A percentile compares a stretch with the other conserved stretches of the same genome.
Evolutionary conservation across 2,888 invertebrate genomes (phyloP).

Genomic region (Drosophila prostipennis): DNA sequence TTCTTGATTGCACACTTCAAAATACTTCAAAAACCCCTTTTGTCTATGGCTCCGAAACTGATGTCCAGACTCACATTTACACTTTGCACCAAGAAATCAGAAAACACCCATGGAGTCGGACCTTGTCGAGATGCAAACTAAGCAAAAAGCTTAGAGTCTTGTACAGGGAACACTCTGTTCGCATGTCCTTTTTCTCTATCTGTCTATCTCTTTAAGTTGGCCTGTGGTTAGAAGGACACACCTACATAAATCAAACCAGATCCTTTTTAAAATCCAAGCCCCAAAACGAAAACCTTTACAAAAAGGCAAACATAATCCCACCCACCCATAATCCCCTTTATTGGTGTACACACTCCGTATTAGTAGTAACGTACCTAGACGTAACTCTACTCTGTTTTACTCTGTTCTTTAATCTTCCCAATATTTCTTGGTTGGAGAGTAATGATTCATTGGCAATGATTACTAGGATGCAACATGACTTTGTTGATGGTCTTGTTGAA

Average conservation of each 20-base stretch:
- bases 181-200: slow-evolving; percentile 53
- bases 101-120: slow-evolving; percentile 6
- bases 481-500: no score
- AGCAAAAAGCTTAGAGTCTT: slow-evolving; percentile 53
- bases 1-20: slow-evolving; percentile 23
- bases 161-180: slow-evolving; percentile 45
- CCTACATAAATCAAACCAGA: slow-evolving; percentile 1
- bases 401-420: no score
- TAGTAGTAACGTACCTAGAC: slow-evolving; percentile 62
- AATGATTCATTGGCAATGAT: no score
- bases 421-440: no score
- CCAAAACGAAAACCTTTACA: slow-evolving; percentile 23
- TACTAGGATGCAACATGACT: no score
- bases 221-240: slow-evolving; percentile 8
- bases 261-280: slow-evolving; percentile 9
- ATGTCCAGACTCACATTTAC: slow-evolving; percentile 54
- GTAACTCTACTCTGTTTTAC: slow-evolving; percentile 56
- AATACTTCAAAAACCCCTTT: slow-evolving; percentile 53
- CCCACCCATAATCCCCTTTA: not conserved
- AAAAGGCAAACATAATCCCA: slow-evolving; percentile 23
- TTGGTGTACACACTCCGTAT: slow-evolving; percentile 48
- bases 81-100: slow-evolving; percentile 18
- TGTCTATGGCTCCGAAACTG: slow-evolving; percentile 68
- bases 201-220: slow-evolving; percentile 29
- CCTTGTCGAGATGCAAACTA: slow-evolving; percentile 41